Percentiles rank a stretch among this genome's conserved stretches.
These are phyloP conservation scores for Apomyelois bistriatella DNA, from an alignment of 2,888 invertebrate species.

Conservation along the genomic window DNA sequence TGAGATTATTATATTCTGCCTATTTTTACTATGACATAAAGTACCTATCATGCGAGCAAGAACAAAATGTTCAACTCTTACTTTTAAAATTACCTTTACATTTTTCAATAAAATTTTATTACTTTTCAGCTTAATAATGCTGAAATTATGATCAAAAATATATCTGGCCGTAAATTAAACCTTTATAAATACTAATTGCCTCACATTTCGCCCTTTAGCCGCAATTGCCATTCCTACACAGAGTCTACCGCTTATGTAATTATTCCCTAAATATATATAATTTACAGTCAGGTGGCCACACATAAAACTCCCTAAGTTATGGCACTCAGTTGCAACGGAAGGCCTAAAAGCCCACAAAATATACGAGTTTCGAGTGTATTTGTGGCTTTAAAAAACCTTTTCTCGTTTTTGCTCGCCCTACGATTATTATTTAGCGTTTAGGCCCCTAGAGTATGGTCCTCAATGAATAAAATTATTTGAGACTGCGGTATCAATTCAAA, in stretches of 20 bases:
- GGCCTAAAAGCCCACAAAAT: constrained; percentile 22
- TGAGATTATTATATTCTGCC: too few species aligned
- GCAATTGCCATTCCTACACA: constrained; percentile 5
- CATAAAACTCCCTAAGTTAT: constrained; percentile 57
- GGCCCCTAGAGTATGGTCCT: too few species aligned
- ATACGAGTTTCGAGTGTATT: constrained; percentile 10
- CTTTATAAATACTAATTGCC: background rate
- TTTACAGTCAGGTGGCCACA: constrained; percentile 44
- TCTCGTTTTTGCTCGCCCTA: constrained; percentile 11
- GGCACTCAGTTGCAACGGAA: constrained; percentile 40
- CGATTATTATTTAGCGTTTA: background rate
- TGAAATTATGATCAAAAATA: background rate
- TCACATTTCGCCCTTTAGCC: background rate
- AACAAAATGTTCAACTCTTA: too few species aligned
- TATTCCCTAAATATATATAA: constrained; percentile 61
- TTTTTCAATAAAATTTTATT: too few species aligned
- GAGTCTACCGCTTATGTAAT: constrained; percentile 46
- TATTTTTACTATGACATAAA: too few species aligned
- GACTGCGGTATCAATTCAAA: too few species aligned
- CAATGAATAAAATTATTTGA: too few species aligned
- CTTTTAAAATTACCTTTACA: too few species aligned
- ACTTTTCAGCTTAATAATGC: too few species aligned
- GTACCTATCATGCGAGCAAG: too few species aligned
- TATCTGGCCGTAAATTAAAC: background rate
- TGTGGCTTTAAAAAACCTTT: constrained; percentile 17